Conservation (phyloP, 2,113 vertebrate species). For the Phainopepla nitens region DNA sequence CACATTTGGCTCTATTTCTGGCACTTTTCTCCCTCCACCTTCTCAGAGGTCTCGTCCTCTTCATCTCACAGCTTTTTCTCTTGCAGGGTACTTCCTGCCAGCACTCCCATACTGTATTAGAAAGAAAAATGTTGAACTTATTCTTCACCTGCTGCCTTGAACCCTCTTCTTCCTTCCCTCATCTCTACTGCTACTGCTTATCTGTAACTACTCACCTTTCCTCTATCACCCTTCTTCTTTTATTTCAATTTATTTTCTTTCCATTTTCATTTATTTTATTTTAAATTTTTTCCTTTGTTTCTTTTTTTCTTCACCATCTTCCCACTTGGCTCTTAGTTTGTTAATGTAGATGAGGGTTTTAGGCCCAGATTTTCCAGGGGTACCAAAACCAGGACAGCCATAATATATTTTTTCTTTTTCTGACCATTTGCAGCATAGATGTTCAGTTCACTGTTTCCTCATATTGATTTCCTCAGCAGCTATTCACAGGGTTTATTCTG, state of each 20-base stretch:
- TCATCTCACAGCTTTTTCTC: not conserved
- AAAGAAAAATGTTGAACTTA: not conserved
- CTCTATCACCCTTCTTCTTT: not conserved
- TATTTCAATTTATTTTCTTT: not conserved
- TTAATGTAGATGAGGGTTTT: not conserved
- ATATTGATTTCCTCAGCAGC: constrained; percentile 5
- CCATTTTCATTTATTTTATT: not conserved
- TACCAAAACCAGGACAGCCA: not conserved
- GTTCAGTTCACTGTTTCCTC: not conserved
- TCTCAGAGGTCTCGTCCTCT: not conserved
- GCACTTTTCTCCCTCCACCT: not conserved
- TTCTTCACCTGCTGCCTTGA: not conserved
- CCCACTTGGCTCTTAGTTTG: not conserved
- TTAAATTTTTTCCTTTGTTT: not conserved
- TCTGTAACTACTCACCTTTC: not conserved
- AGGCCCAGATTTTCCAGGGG: not conserved
- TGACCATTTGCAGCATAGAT: not conserved
- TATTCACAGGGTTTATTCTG: constrained; percentile 1
- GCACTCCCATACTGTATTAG: not conserved
- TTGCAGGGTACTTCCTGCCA: not conserved
- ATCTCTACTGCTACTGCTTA: not conserved
- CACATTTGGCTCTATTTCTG: not conserved
- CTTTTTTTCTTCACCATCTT: not conserved
- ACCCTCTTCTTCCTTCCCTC: not conserved
- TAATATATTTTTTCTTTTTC: not conserved